These are phyloP conservation scores for Akabosia matsudoensis DNA, from an alignment of 1,140 invertebrate species.

Conservation along the genomic window DNA sequence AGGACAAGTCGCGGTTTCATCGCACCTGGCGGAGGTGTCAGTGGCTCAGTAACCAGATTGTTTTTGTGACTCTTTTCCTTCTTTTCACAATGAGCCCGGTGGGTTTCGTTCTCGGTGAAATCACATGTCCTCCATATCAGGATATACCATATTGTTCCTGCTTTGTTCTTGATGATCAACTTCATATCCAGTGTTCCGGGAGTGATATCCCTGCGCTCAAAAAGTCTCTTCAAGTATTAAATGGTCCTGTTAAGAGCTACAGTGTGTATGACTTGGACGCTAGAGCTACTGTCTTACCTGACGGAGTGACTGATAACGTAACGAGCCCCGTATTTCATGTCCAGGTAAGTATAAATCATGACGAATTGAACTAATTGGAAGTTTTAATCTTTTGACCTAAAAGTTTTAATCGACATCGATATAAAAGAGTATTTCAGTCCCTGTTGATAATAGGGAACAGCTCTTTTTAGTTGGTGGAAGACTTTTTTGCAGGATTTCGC, in stretches of 20 bases:
- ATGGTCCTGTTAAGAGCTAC: conserved; percentile 68
- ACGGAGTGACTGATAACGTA: conserved; percentile 45
- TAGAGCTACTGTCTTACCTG: conserved; percentile 42
- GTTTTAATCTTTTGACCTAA: too few relatives aligned
- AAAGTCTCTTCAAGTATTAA: conserved; percentile 57
- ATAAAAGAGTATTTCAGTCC: too few relatives aligned
- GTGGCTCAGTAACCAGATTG: conserved; percentile 20
- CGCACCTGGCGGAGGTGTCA: conserved; percentile 15
- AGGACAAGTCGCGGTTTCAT: not conserved
- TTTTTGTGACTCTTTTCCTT: conserved; percentile 10
- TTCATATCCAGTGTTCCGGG: conserved; percentile 79
- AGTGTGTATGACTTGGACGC: conserved; percentile 61
- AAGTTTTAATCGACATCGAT: too few relatives aligned
- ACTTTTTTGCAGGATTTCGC: too few relatives aligned
- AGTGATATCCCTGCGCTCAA: conserved; percentile 62
- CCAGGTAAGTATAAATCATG: conserved; percentile 33
- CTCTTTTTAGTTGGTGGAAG: too few relatives aligned
- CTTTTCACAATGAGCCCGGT: conserved; percentile 11
- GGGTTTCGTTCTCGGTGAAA: conserved; percentile 35
- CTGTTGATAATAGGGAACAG: too few relatives aligned
- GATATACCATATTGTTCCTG: conserved; percentile 78
- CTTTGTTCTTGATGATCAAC: conserved; percentile 84
- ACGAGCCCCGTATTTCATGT: conserved; percentile 45
- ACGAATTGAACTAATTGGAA: too few relatives aligned
- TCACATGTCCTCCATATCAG: conserved; percentile 64